phyloP scores from a whole-genome alignment of 1,140 invertebrate genomes.

The Ostrea denselamellosa region DNA sequence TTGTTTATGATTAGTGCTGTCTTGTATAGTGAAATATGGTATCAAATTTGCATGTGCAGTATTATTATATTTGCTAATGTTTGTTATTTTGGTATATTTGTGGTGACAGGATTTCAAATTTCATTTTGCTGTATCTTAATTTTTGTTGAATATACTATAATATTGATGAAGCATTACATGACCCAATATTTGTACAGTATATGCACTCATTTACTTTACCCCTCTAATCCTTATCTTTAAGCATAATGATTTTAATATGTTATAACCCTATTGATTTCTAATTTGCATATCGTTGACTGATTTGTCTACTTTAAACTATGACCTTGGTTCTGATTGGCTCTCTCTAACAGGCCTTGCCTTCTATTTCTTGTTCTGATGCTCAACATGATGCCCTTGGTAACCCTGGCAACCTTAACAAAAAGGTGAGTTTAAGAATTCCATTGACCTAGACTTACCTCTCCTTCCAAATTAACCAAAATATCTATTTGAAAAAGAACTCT shows the following conservation, averaged over 20 bases:
- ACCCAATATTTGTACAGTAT: not conserved
- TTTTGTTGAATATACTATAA: not conserved
- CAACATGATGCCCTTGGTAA: constrained; percentile 40
- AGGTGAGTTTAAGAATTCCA: constrained; percentile 48
- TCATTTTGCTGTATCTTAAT: not conserved
- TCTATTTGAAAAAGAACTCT: not conserved
- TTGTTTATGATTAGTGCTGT: not conserved
- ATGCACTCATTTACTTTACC: constrained; percentile 8
- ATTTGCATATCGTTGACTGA: constrained; percentile 45
- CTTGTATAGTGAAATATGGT: not conserved
- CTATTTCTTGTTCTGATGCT: constrained; percentile 55
- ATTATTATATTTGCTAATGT: not conserved
- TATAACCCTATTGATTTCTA: constrained; percentile 28
- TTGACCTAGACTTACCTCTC: constrained; percentile 13
- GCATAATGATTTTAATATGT: constrained; percentile 23
- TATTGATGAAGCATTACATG: not conserved
- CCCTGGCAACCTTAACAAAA: constrained; percentile 45
- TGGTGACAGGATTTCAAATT: constrained; percentile 23
- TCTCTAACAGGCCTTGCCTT: constrained; percentile 60
- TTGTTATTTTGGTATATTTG: constrained; percentile 2
- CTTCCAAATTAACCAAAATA: not conserved
- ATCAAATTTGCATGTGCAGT: not conserved
- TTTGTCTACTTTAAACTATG: constrained; percentile 49
- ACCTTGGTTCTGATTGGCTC: constrained; percentile 54
- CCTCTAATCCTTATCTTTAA: constrained; percentile 3